Percentiles rank a stretch among this genome's conserved stretches.
Evolutionary conservation across 2,113 vertebrate species (phyloP).

Genomic region (Etheostoma cragini): DNA sequence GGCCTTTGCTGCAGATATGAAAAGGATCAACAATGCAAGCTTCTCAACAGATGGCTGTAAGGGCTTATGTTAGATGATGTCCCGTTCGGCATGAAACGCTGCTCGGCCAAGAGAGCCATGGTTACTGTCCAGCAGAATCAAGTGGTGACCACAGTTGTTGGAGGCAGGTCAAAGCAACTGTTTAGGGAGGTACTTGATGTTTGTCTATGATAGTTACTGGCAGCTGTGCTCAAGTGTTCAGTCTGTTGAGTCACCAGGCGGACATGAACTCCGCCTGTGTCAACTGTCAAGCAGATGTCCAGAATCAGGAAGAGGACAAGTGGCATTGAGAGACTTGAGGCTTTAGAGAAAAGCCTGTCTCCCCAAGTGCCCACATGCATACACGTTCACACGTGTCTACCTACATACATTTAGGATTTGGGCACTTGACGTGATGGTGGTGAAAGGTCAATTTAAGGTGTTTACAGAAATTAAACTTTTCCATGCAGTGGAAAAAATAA

Average conservation of each 20-base stretch:
- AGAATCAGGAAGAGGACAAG: slow-evolving; percentile 51
- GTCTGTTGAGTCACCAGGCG: slow-evolving; percentile 59
- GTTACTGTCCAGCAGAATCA: slow-evolving; percentile 60
- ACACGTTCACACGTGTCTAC: slow-evolving; percentile 2
- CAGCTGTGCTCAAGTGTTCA: slow-evolving; percentile 66
- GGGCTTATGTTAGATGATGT: slow-evolving; percentile 56
- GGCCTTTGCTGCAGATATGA: slow-evolving; percentile 46
- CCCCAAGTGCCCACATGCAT: not conserved
- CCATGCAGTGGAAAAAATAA: not conserved
- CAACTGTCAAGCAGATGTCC: slow-evolving; percentile 71
- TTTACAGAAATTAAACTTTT: slow-evolving; percentile 24
- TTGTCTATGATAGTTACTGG: slow-evolving; percentile 64
- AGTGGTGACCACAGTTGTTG: slow-evolving; percentile 53
- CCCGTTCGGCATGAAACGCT: slow-evolving; percentile 59
- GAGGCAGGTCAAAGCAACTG: slow-evolving; percentile 68
- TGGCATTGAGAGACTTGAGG: slow-evolving; percentile 28
- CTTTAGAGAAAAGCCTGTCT: slow-evolving; percentile 12
- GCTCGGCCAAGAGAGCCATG: slow-evolving; percentile 50
- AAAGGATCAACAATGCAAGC: slow-evolving; percentile 55
- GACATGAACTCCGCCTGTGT: slow-evolving; percentile 57
- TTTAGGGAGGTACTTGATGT: slow-evolving; percentile 66
- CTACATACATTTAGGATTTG: slow-evolving; percentile 8
- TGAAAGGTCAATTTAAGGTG: slow-evolving; percentile 13
- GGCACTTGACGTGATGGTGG: not conserved
- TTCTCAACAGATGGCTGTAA: slow-evolving; percentile 62